Base-by-base conservation (phyloP, 2,113 vertebrate genomes). In the Corythoichthys intestinalis region DNA sequence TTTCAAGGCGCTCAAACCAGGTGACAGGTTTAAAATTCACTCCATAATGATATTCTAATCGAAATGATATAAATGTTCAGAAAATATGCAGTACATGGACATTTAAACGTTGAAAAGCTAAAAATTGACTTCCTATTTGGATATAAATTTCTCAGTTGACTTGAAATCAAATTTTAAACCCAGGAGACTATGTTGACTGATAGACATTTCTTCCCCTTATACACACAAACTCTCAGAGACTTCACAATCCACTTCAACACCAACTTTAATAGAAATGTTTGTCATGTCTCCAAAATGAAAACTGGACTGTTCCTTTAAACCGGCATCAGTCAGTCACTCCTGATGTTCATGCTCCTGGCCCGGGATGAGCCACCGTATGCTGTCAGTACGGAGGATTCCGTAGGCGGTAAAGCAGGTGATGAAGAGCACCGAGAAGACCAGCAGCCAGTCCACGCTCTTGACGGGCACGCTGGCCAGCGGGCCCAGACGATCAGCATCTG, bases 341-440 rank as follows among this genome's bases (percentile, higher is more conserved):
- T 93, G 96, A 14, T 99, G 97, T 2, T 98, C 96, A 0, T 97
- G 97, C 72, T 98, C 96, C 9, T 98, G 97, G 38, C 96, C 97
- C 0, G 97, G 96, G 77, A 99, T 94, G 20, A 98, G 91, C 94
- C 97, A 96, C 0, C 94, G 93, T 71, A 99, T 94, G 82, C 93
- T 97, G 80, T 98, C 96, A 0, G 96, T 95, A n/a, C 94, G 91
- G 37, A 98, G 15, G 13, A 95, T 93, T 9, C 95, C 97, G 0
- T 99, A 99, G 64, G 94, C 7, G 6, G 92, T 87, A 66, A 99
- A 99, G 67, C 89, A 85, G 0, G 91, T 86, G 84, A 99, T 92
- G 84, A 99, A 99, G 61, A 97, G 86, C 71, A 98, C 70, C 0
- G 97, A 98, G 76, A 99, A 98, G 38, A 96, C 94, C 0, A 99